These are phyloP conservation scores for Ptychoptera albimana DNA, from an alignment of 2,888 invertebrate species.

Conservation along the genomic window DNA sequence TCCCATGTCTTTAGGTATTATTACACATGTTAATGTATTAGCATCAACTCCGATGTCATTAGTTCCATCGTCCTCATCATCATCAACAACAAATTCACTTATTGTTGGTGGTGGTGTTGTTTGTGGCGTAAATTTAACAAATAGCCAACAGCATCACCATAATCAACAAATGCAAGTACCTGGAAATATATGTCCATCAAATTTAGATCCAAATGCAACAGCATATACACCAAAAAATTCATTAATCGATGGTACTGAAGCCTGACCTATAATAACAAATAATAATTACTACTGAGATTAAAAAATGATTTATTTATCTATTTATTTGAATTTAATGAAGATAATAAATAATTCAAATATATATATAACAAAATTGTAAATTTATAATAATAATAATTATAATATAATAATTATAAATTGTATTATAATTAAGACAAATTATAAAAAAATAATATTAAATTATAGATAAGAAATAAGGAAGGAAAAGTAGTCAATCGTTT, in stretches of 20 bases:
- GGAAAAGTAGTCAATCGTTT: no score
- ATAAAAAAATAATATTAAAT: no score
- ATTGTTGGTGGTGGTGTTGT: constrained; percentile 17
- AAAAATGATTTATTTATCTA: no score
- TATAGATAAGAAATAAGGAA: no score
- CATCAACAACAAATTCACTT: constrained; percentile 18
- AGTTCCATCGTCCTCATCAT: constrained; percentile 14
- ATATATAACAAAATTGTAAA: no score
- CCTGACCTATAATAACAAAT: constrained; percentile 14
- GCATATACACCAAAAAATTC: constrained; percentile 72
- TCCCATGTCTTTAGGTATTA: constrained; percentile 23
- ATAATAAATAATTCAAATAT: no score
- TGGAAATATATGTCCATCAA: constrained; percentile 18
- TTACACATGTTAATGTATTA: constrained; percentile 5
- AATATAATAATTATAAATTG: no score
- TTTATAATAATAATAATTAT: no score
- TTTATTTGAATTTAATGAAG: no score
- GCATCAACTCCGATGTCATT: constrained; percentile 8
- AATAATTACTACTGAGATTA: not conserved
- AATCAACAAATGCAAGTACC: constrained; percentile 9
- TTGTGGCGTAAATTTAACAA: constrained; percentile 10
- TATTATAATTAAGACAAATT: no score
- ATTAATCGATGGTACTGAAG: constrained; percentile 17
- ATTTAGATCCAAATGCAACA: constrained; percentile 79
- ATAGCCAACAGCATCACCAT: constrained; percentile 15